Base-by-base conservation (phyloP, 2,113 vertebrate genomes). In the Bambusicola thoracicus region DNA sequence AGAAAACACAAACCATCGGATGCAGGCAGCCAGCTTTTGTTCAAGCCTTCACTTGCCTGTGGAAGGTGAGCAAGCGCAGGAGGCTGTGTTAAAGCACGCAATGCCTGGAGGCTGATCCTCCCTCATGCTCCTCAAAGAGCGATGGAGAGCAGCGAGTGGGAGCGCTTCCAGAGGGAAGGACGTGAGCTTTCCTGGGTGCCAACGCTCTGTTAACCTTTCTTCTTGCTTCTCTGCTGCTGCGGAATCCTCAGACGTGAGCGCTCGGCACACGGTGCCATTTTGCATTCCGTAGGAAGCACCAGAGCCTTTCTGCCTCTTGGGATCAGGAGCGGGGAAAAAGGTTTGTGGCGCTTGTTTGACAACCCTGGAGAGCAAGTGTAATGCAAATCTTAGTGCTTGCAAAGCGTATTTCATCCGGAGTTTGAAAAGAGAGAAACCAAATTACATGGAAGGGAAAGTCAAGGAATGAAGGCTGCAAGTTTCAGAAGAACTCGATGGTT, bases 391-490 rank as follows among this genome's bases (percentile, higher is more conserved):
- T 25, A 56, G 7, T 46, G 25, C 43, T 69, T 84, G 44, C 1
- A 0, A 78, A 43, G 36, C 8, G 2, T 13, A 41, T 67, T 86
- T 67, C 66, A 79, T 44, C 58, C 44, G 20, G 55, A 74, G 15
- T 59, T 93, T 27, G 59, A 51, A 56, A 32, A 70, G 32, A 44
- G 6, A 74, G 16, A 85, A 83, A 69, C 8, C 43, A 55, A 59
- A 68, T 51, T 55, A 80, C 24, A 72, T 0, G 6, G 20, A 36
- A 49, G 27, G 74, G 49, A 81, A 83, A 46, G 48, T 70, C 36
- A 49, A 56, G 46, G 36, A 0, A 34, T 0, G 0, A 36, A 55
- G 18, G n/a, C 7, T 36, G 24, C 48, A n/a, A 59, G 10, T 36
- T 27, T 4, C n/a, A 81, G 30, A 78, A 75, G 38, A 0, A 0